phyloP scores from a whole-genome alignment of 2,797 vertebrate species.

The Phataginus tetradactyla region DNA sequence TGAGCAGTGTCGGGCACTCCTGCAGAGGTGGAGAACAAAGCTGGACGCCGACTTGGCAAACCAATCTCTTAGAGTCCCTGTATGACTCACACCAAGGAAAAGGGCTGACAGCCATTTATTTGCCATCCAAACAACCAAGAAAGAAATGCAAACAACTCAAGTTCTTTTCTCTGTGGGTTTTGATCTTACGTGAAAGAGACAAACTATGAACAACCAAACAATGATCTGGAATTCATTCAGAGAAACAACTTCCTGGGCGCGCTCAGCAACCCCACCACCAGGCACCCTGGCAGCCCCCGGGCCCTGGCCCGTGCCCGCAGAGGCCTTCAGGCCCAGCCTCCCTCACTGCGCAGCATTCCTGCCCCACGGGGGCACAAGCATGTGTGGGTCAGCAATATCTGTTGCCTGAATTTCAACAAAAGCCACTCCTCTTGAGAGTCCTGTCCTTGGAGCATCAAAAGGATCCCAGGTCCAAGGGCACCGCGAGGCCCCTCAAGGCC shows the following conservation, averaged over 20 bases:
- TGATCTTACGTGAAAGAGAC: not conserved
- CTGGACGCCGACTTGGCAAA: not conserved
- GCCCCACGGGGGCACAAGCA: rapidly evolving
- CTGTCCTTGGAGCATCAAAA: not conserved
- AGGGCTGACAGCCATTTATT: not conserved
- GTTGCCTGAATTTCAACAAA: too few species aligned
- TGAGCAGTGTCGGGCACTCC: not conserved
- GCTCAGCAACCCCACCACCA: too few species aligned
- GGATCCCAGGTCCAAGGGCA: rapidly evolving
- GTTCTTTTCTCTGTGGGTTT: not conserved
- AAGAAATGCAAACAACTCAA: not conserved
- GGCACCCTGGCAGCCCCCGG: not conserved
- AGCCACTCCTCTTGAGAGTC: too few species aligned
- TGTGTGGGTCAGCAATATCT: too few species aligned
- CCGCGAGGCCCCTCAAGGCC: rapidly evolving
- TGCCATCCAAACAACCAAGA: not conserved
- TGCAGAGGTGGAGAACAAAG: rapidly evolving
- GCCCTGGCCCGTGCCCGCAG: rapidly evolving
- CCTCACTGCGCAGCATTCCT: not conserved
- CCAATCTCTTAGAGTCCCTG: rapidly evolving
- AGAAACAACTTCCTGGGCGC: rapidly evolving
- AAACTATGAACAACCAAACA: not conserved
- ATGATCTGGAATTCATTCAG: not conserved
- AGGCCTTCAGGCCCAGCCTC: not conserved
- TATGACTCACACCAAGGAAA: not conserved